Conservation (phyloP, 2,113 vertebrate species). For the Camelus dromedarius region DNA sequence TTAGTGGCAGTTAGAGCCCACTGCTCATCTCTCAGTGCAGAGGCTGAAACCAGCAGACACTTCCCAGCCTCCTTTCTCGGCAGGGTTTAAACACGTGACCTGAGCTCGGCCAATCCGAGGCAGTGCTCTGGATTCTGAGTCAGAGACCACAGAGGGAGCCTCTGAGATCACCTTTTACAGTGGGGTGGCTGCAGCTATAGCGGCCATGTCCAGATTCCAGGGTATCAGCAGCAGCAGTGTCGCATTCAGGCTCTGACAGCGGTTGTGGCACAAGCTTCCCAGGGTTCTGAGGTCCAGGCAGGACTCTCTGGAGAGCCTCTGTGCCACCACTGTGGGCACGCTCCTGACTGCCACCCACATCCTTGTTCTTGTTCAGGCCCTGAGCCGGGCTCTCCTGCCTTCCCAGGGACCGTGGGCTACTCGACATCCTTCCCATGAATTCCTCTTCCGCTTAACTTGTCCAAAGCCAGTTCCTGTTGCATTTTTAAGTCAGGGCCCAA, state of each 20-base stretch:
- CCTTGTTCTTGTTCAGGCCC: background rate
- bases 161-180: background rate
- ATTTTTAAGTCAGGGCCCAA: conserved; percentile 45
- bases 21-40: background rate
- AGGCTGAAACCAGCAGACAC: background rate
- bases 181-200: background rate
- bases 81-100: background rate
- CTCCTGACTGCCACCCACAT: background rate
- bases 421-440: background rate
- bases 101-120: background rate
- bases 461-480: background rate
- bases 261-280: background rate
- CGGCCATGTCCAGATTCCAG: background rate
- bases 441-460: background rate
- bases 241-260: background rate
- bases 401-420: background rate
- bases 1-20: background rate
- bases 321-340: background rate
- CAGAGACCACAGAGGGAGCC: background rate
- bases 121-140: background rate
- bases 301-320: background rate
- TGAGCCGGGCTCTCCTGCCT: background rate
- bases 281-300: background rate
- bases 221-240: background rate
- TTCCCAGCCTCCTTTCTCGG: background rate